Evolutionary conservation across 2,797 vertebrate species (phyloP).

Genomic region (Tamandua tetradactyla): DNA sequence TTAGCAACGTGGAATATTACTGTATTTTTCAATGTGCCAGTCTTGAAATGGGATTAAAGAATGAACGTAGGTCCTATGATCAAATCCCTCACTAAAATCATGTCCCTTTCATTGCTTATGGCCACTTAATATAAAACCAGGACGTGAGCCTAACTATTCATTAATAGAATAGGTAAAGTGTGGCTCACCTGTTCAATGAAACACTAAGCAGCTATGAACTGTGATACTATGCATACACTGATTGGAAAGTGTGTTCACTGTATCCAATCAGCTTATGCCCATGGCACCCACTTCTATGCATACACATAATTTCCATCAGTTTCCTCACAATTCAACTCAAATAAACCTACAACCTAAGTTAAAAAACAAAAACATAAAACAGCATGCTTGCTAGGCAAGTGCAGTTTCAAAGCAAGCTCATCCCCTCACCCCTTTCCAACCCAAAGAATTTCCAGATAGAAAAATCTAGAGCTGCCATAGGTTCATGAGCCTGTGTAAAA

Average conservation of each 20-base stretch:
- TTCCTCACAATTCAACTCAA: conserved; percentile 11
- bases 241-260: background rate
- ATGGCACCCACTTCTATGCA: fast-evolving
- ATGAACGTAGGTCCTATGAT: background rate
- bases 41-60: conserved; percentile 32
- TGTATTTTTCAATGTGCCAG: conserved; percentile 3
- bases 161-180: background rate
- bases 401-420: background rate
- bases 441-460: background rate
- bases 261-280: background rate
- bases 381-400: background rate
- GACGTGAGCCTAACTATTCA: background rate
- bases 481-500: background rate
- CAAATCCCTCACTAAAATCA: background rate
- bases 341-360: background rate
- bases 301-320: background rate
- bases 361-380: background rate
- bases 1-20: conserved; percentile 48
- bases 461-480: background rate
- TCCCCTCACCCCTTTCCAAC: background rate
- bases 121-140: background rate
- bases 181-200: background rate
- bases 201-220: background rate
- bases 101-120: background rate
- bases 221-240: too few species aligned